Conservation (phyloP, 2,113 vertebrate species). For the Podiceps cristatus region DNA sequence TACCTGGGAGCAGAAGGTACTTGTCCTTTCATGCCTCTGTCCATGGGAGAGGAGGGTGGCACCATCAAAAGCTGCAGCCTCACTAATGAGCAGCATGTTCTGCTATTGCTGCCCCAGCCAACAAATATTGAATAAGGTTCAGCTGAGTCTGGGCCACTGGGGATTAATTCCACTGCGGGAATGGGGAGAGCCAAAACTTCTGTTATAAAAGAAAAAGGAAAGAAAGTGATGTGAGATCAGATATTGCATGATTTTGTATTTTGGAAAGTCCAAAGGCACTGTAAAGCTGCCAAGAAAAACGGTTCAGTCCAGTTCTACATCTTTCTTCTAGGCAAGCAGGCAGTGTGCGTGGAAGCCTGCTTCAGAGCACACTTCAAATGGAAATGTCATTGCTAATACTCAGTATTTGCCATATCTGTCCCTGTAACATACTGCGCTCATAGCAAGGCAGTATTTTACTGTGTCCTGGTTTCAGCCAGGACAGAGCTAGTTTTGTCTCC, state of each 20-base stretch:
- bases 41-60: not conserved
- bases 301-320: not conserved
- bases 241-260: not conserved
- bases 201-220: not conserved
- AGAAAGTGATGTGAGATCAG: not conserved
- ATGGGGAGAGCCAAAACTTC: not conserved
- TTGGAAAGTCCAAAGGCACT: not conserved
- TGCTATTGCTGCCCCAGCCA: not conserved
- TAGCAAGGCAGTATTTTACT: not conserved
- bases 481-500: no score
- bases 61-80: not conserved
- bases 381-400: not conserved
- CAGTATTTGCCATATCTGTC: not conserved
- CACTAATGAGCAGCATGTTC: not conserved
- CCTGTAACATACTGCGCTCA: not conserved
- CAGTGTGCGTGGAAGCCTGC: not conserved
- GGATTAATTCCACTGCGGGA: not conserved
- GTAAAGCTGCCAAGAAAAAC: not conserved
- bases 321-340: not conserved
- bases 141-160: not conserved
- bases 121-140: not conserved
- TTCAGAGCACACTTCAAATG: not conserved
- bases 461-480: not conserved
- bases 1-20: not conserved
- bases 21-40: not conserved